Percentiles rank a stretch among this genome's conserved stretches.
Conservation (phyloP, 2,888 invertebrate genomes). For the Acheta domesticus region DNA sequence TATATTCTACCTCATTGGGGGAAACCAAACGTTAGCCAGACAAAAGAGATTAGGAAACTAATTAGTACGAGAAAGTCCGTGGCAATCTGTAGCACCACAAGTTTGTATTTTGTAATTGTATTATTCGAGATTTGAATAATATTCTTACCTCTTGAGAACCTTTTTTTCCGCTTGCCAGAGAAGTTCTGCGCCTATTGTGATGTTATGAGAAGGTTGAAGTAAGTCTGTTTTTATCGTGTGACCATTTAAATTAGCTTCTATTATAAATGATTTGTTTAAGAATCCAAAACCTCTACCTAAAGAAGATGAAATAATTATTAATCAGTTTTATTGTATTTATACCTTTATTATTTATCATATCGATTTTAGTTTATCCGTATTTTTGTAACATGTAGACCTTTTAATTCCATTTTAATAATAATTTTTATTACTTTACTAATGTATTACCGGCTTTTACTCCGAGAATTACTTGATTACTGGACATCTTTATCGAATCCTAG, state of each 20-base stretch:
- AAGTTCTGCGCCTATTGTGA: slow-evolving; percentile 68
- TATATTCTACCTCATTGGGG: too few relatives aligned
- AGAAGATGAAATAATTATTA: not conserved
- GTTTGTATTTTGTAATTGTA: not conserved
- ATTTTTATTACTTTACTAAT: too few relatives aligned
- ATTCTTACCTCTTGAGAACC: slow-evolving; percentile 59
- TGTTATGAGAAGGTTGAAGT: slow-evolving; percentile 41
- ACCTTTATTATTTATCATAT: slow-evolving; percentile 18
- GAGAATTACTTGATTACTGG: too few relatives aligned
- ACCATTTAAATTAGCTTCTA: slow-evolving; percentile 38
- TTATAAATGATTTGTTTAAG: slow-evolving; percentile 37
- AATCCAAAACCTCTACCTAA: slow-evolving; percentile 40
- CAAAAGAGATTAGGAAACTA: too few relatives aligned
- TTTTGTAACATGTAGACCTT: too few relatives aligned
- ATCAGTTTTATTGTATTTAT: not conserved
- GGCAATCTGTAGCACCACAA: too few relatives aligned
- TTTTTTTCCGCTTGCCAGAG: slow-evolving; percentile 76
- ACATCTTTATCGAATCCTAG: too few relatives aligned
- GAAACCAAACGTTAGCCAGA: too few relatives aligned
- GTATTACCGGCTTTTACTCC: too few relatives aligned
- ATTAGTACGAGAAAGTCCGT: too few relatives aligned
- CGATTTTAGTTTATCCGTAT: not conserved
- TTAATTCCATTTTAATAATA: too few relatives aligned
- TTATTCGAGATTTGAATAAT: not conserved
- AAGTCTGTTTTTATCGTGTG: slow-evolving; percentile 60